Percentiles rank a stretch among this genome's conserved stretches.
Conservation (phyloP, 2,888 invertebrate genomes). For the Oscheius sp. region DNA sequence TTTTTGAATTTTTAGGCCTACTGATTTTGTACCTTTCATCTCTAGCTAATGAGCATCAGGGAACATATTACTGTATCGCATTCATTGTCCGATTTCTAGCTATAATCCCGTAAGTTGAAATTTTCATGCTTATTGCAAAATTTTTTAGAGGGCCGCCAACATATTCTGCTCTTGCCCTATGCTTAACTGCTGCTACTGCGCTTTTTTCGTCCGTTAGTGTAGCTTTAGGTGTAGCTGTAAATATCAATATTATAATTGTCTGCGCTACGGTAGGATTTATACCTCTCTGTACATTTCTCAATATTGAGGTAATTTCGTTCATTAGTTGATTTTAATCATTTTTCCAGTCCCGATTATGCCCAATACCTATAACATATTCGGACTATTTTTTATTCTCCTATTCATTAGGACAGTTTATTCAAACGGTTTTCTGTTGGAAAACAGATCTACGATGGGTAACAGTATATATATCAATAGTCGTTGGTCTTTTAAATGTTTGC, state of each 20-base stretch:
- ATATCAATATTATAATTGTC: background rate
- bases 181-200: background rate
- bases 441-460: conserved; percentile 11
- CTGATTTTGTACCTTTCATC: conserved; percentile 1
- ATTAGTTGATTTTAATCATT: background rate
- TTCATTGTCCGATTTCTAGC: conserved; percentile 2
- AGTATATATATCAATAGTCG: background rate
- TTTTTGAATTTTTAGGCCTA: background rate
- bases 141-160: conserved; percentile 15
- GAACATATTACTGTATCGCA: background rate
- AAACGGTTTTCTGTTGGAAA: conserved; percentile 38
- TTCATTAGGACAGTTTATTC: conserved; percentile 41
- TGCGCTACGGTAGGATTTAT: background rate
- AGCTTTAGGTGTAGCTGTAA: background rate
- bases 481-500: conserved; percentile 7
- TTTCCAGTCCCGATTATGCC: conserved; percentile 39
- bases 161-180: background rate
- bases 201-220: conserved; percentile 18
- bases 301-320: conserved; percentile 12
- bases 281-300: conserved; percentile 4
- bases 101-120: conserved; percentile 11
- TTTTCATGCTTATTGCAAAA: too few species aligned
- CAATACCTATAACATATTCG: conserved; percentile 41
- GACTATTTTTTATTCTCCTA: conserved; percentile 49
- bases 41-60: background rate